phyloP scores from a whole-genome alignment of 2,888 invertebrate genomes.

The Lasioglossum morio region DNA sequence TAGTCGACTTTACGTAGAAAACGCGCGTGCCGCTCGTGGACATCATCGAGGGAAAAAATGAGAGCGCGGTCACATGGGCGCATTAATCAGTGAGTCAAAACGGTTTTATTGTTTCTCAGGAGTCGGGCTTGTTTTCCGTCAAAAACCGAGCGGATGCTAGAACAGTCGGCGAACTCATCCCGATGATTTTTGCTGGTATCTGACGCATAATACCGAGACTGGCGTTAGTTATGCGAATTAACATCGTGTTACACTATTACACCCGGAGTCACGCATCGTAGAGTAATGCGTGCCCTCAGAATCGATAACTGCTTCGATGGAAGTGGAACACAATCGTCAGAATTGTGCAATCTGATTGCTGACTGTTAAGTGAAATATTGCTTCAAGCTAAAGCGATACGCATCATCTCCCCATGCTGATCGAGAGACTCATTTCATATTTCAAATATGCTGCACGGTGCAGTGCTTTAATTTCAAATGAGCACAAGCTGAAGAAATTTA shows the following conservation, averaged over 20 bases:
- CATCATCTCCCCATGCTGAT: not conserved
- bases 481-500: not conserved
- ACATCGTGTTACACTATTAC: slow-evolving; percentile 58
- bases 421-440: not conserved
- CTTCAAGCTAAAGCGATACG: not conserved
- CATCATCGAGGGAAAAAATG: slow-evolving; percentile 14
- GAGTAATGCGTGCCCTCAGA: slow-evolving; percentile 56
- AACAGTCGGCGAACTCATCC: not conserved
- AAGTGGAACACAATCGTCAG: slow-evolving; percentile 58
- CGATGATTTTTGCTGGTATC: not conserved
- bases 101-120: slow-evolving; percentile 67
- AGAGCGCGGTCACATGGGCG: slow-evolving; percentile 19
- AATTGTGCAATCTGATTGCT: slow-evolving; percentile 35
- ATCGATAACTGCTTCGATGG: slow-evolving; percentile 65
- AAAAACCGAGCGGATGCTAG: slow-evolving; percentile 33
- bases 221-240: slow-evolving; percentile 65
- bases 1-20: slow-evolving; percentile 66
- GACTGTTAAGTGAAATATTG: slow-evolving; percentile 2
- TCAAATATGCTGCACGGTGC: not conserved
- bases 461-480: not conserved
- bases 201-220: slow-evolving; percentile 50
- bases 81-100: slow-evolving; percentile 70
- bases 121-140: slow-evolving; percentile 69
- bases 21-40: slow-evolving; percentile 23
- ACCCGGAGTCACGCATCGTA: slow-evolving; percentile 45